Conservation (phyloP, 1,140 invertebrate species). For the Camponotus floridanus region DNA sequence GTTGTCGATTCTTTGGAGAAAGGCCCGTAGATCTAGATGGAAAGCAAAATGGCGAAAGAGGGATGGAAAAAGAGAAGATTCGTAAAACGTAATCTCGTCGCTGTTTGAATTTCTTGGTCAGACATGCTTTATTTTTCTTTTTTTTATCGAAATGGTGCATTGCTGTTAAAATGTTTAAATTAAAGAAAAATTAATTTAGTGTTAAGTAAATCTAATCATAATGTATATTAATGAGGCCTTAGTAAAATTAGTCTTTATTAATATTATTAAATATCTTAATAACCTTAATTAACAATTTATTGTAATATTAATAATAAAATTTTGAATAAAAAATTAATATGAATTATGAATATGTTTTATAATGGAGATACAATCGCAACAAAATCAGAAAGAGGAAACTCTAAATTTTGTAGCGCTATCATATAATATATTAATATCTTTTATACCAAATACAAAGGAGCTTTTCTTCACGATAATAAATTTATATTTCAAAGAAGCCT, state of each 20-base stretch:
- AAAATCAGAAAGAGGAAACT: not conserved
- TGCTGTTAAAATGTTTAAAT: not conserved
- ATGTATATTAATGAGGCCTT: no score
- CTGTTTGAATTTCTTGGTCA: not conserved
- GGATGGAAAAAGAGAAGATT: conserved; percentile 26
- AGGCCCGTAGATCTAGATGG: not conserved
- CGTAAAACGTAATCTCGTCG: not conserved
- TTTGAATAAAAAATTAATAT: no score
- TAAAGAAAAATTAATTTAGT: not conserved
- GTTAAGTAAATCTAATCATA: not conserved
- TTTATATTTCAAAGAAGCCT: not conserved
- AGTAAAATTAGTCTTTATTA: no score
- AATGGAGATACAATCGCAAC: not conserved
- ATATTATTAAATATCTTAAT: no score
- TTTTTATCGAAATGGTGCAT: no score
- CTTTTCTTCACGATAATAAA: not conserved
- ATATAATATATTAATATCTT: not conserved
- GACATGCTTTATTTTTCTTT: not conserved
- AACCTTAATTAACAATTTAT: no score
- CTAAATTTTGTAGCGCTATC: not conserved
- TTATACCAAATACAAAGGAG: conserved; percentile 1
- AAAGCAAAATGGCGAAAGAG: conserved; percentile 42
- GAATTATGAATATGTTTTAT: not conserved
- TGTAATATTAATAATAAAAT: no score
- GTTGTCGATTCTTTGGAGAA: conserved; percentile 49